Evolutionary conservation across 2,113 vertebrate genomes (phyloP), one percentile per base, ranked within the genome.

Genomic region (Manacus vitellinus): DNA sequence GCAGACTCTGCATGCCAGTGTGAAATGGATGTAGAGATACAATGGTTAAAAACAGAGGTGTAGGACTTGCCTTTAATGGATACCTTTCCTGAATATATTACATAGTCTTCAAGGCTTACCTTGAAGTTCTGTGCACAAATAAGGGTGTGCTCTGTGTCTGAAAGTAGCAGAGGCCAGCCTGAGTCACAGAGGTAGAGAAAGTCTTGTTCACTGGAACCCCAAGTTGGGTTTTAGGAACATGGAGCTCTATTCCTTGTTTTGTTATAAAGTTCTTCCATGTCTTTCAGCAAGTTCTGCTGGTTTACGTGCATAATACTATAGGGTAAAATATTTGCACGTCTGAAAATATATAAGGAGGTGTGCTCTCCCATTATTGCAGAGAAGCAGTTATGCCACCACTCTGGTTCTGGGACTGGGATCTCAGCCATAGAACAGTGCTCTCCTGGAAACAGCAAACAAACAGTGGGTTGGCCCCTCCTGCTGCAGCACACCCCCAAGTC

Each of bases 391-490:
- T 59, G 39, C 20, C 41, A 52, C n/a, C 51, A 9, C 23, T 77
- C 66, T 82, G 25, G 21, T n/a, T 92, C 52, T 76, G 59, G 20
- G 14, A 46, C 54, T 61, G 41, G 19, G 20, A 75, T 65, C 33
- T 91, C 37, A 4, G 4, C 8, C 0, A 0, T 4, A 71, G 75
- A 51, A n/a, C 59, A 70, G 4, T 23, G 22, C 6, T 79, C 2
- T 71, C 25, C 49, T 56, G 72, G 44, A 87, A 92, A 47, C 5
- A 71, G 37, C 58, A 87, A 84, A 61, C 15, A 37, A 65, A 22
- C 20, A 28, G 8, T n/a, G 78, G 3, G 6, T 65, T 39, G 30
- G 47, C 19, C 31, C 37, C 31, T 88, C 63, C 54, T 59, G 49
- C 43, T 71, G 72, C 71, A 87, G 52, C 23, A 35, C 23, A 37